Evolutionary conservation across 2,113 vertebrate species (phyloP), one percentile per base, ranked within the genome.

Genomic region (Xyrauchen texanus): DNA sequence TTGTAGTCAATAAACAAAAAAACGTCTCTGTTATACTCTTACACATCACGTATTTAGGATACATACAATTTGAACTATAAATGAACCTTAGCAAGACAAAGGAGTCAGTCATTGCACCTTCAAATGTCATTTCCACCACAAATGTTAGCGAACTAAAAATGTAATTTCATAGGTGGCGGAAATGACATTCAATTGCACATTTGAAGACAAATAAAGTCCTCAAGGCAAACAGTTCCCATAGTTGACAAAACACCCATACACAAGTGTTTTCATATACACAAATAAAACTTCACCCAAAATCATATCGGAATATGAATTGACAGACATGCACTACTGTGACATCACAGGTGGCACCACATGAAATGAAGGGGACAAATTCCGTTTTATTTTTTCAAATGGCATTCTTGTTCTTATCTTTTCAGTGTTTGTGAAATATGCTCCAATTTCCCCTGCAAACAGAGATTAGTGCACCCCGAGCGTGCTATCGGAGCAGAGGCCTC

Each of bases 361-460:
- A 34, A 34, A 3, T 34, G 1, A 34, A 34, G 21, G 21, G 21
- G 21, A 61, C 68, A 84, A 82, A 83, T 72, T 77, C 83, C 44
- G 21, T 49, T 61, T 52, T 68, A 65, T 49, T 68, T 66, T 66
- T 44, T 74, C 63, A 61, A 68, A 75, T 8, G 8, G 11, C 53
- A 49, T 49, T 44, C 64, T 76, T 65, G 52, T 58, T 73, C 69
- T 80, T 74, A 74, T 80, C 78, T 57, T 1, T 34, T 34, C 21
- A 34, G 21, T 34, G 21, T 34, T 53, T 76, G 67, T 52, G 83
- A 83, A 69, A 66, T 76, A 55, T 52, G 65, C 15, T 16, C 44
- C 46, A 84, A 83, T 81, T 84, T 66, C 68, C 70, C 65, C 67
- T 68, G 81, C 63, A 67, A 77, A 87, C 69, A 84, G 79, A 85